These are phyloP conservation scores for Drosophila stalkeri DNA, from an alignment of 2,888 invertebrate species.

Conservation along the genomic window DNA sequence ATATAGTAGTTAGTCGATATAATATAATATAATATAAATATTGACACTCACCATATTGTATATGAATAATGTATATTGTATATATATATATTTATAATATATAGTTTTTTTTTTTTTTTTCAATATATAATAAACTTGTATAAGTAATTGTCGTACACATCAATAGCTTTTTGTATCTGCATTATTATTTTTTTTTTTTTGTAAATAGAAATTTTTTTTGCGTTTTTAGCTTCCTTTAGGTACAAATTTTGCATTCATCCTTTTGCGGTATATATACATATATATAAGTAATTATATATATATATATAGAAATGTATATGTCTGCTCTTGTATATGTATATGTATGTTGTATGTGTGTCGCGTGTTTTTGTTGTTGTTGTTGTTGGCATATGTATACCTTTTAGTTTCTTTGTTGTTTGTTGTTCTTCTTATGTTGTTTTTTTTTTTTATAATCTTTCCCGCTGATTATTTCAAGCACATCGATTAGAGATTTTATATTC, in stretches of 20 bases:
- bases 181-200: slow-evolving; percentile 26
- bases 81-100: slow-evolving; percentile 40
- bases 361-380: slow-evolving; percentile 14
- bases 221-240: slow-evolving; percentile 52
- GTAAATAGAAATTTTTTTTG: slow-evolving; percentile 53
- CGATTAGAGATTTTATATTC: slow-evolving; percentile 41
- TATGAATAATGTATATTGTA: slow-evolving; percentile 56
- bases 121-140: slow-evolving; percentile 59
- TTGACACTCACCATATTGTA: slow-evolving; percentile 67
- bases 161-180: slow-evolving; percentile 56
- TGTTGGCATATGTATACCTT: slow-evolving; percentile 74
- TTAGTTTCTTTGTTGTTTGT: slow-evolving; percentile 43
- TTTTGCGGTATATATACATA: slow-evolving; percentile 31
- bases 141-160: slow-evolving; percentile 79
- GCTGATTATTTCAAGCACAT: slow-evolving; percentile 67
- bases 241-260: slow-evolving; percentile 68
- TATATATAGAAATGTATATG: slow-evolving; percentile 32
- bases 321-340: slow-evolving; percentile 49
- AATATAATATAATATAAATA: slow-evolving; percentile 45
- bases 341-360: slow-evolving; percentile 21
- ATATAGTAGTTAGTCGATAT: slow-evolving; percentile 41
- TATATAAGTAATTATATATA: not conserved
- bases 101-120: slow-evolving; percentile 8
- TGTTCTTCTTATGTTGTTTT: not conserved
- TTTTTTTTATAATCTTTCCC: slow-evolving; percentile 28